Evolutionary conservation across 2,797 vertebrate genomes (phyloP).

Genomic region (Heterohyrax brucei): DNA sequence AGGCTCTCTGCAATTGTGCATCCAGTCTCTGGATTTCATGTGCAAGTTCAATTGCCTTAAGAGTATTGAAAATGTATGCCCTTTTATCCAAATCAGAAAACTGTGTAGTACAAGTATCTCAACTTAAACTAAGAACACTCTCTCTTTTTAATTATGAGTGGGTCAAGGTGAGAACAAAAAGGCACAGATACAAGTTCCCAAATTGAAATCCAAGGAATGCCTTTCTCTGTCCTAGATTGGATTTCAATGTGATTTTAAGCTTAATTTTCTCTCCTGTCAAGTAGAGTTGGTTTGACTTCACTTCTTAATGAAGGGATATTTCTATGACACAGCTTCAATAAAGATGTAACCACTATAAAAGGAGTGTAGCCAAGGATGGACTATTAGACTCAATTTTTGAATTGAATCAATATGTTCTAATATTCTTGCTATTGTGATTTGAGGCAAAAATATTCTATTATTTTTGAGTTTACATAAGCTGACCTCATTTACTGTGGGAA

Average conservation of each 20-base stretch:
- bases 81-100: conserved; percentile 4
- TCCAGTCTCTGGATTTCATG: not conserved
- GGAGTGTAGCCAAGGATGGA: conserved; percentile 8
- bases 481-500: conserved; percentile 73
- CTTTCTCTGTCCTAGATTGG: not conserved
- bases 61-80: not conserved
- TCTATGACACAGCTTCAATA: not conserved
- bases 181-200: not conserved
- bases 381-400: conserved; percentile 51
- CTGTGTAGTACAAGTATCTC: not conserved
- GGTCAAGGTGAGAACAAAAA: not conserved
- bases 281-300: not conserved
- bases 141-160: not conserved
- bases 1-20: not conserved
- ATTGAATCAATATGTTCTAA: conserved; percentile 48
- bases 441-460: conserved; percentile 78
- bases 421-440: conserved; percentile 76
- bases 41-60: not conserved
- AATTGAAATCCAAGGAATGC: not conserved
- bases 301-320: not conserved
- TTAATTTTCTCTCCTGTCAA: not conserved
- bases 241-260: not conserved
- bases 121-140: not conserved
- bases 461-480: conserved; percentile 79
- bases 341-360: not conserved